Percentiles rank a stretch among this genome's conserved stretches.
phyloP scores from a whole-genome alignment of 2,797 vertebrate species.

The Salmo trutta region DNA sequence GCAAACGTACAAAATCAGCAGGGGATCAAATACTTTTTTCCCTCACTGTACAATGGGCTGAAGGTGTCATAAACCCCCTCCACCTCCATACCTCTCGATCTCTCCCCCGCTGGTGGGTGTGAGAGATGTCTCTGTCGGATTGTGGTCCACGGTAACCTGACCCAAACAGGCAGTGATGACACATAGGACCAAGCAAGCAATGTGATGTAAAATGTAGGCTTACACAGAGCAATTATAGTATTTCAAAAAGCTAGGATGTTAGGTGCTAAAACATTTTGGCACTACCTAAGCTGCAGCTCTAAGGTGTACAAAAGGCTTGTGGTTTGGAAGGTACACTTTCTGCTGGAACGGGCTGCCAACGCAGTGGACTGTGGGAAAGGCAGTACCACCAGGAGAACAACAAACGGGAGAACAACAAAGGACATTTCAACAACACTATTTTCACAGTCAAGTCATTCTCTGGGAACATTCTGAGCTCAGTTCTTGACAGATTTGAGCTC shows the following conservation, averaged over 20 bases:
- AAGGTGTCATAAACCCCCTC: too few species aligned
- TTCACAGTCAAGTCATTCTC: neutral
- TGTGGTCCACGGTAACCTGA: too few species aligned
- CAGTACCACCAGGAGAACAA: neutral
- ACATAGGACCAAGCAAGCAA: neutral
- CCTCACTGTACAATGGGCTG: too few species aligned
- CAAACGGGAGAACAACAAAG: neutral
- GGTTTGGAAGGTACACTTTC: neutral
- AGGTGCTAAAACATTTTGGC: neutral
- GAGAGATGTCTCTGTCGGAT: too few species aligned
- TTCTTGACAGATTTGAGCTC: constrained; percentile 5
- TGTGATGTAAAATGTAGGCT: neutral
- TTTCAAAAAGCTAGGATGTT: neutral
- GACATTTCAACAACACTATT: constrained; percentile 4
- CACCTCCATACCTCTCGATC: too few species aligned
- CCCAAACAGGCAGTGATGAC: too few species aligned
- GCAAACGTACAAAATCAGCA: too few species aligned
- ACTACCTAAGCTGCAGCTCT: neutral
- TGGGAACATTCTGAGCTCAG: constrained; percentile 1
- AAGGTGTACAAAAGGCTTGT: neutral
- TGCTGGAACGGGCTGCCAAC: neutral
- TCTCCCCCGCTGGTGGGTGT: too few species aligned
- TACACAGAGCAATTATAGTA: neutral
- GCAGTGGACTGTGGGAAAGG: neutral
- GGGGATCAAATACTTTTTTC: too few species aligned